Evolutionary conservation across 1,140 invertebrate species (phyloP).

Genomic region (Drosophila burlai): DNA sequence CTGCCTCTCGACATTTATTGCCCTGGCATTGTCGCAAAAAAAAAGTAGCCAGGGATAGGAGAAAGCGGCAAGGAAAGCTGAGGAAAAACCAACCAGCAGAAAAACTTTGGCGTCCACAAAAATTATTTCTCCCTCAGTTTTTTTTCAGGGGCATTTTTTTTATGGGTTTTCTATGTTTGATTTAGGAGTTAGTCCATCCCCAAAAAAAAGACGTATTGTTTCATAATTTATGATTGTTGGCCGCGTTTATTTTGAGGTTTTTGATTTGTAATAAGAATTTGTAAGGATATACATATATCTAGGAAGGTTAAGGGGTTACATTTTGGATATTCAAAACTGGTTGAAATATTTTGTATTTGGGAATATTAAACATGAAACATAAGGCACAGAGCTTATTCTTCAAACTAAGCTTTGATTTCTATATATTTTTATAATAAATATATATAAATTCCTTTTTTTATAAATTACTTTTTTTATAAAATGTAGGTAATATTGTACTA

Average conservation of each 20-base stretch:
- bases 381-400: too few relatives aligned
- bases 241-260: slow-evolving; percentile 50
- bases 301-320: slow-evolving; percentile 3
- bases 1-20: slow-evolving; percentile 78
- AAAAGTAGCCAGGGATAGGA: slow-evolving; percentile 36
- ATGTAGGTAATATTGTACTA: not conserved
- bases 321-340: not conserved
- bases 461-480: not conserved
- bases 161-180: slow-evolving; percentile 74
- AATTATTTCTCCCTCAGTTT: slow-evolving; percentile 46
- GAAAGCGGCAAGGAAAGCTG: slow-evolving; percentile 11
- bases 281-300: slow-evolving; percentile 34
- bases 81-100: slow-evolving; percentile 39
- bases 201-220: slow-evolving; percentile 8
- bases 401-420: not conserved
- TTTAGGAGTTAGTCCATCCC: not conserved
- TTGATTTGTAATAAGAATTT: slow-evolving; percentile 56
- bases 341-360: not conserved
- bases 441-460: not conserved
- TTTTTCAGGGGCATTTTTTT: slow-evolving; percentile 57
- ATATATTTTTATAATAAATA: too few relatives aligned
- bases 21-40: slow-evolving; percentile 58
- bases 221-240: slow-evolving; percentile 64
- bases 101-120: slow-evolving; percentile 60
- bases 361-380: too few relatives aligned